A percentile compares a stretch with the other conserved stretches of the same genome.
Conservation (phyloP, 2,797 vertebrate species). For the Phrynocephalus vlangalii region DNA sequence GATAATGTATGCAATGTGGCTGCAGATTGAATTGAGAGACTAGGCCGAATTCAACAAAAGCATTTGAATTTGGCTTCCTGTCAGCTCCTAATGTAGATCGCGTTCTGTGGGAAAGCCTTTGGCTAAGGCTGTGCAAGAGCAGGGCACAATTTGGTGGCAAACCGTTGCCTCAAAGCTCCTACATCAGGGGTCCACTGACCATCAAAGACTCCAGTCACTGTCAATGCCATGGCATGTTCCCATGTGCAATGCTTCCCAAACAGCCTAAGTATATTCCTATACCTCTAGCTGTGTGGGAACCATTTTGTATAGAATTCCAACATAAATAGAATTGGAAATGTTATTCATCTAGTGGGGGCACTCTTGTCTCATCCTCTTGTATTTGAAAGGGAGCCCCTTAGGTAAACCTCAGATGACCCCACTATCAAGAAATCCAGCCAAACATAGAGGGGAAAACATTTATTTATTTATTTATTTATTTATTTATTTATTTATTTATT, state of each 20-base stretch:
- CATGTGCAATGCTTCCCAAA: not conserved
- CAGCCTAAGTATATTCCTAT: not conserved
- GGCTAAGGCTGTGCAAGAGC: not conserved
- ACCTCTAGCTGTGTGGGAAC: not conserved
- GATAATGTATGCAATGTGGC: constrained; percentile 19
- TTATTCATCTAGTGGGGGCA: not conserved
- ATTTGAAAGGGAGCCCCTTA: not conserved
- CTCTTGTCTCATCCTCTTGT: not conserved
- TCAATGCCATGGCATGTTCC: not conserved
- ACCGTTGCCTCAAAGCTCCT: not conserved
- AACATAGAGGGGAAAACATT: not conserved
- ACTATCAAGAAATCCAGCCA: not conserved
- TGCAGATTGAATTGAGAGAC: not conserved
- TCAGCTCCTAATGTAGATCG: not conserved
- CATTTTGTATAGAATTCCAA: not conserved
- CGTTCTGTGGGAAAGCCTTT: not conserved
- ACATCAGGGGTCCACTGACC: not conserved
- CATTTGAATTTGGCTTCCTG: not conserved
- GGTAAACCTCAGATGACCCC: not conserved
- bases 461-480: not conserved
- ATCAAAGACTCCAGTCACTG: not conserved
- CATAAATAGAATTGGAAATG: not conserved
- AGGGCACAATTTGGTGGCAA: not conserved
- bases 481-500: too few species aligned
- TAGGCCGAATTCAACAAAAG: not conserved